Evolutionary conservation across 2,113 vertebrate species (phyloP).

Genomic region (Porphyrio hochstetteri): DNA sequence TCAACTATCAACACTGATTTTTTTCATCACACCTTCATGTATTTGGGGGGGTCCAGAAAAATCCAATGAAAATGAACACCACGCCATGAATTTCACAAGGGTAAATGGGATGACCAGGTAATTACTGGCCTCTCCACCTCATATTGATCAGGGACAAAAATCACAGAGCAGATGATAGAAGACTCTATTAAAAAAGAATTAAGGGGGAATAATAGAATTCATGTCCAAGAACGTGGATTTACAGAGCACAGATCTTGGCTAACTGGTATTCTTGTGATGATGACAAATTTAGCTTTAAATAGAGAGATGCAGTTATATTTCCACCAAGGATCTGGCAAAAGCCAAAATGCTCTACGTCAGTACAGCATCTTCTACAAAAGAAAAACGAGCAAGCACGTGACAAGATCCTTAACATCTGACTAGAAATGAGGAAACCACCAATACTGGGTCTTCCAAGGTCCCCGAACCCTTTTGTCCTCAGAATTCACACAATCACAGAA

Average conservation of each 20-base stretch:
- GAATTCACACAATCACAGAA: background rate
- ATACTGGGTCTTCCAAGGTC: background rate
- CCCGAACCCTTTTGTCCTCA: background rate
- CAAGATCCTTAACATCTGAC: background rate
- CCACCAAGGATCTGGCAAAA: background rate
- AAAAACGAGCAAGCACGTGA: accelerated
- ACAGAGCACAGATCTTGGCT: background rate
- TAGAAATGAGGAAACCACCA: background rate
- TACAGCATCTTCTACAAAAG: too few relatives aligned
- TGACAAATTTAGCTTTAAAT: background rate
- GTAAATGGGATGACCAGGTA: background rate
- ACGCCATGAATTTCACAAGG: background rate
- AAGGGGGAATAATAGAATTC: background rate
- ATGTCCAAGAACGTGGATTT: background rate
- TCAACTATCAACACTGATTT: background rate
- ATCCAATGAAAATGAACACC: background rate
- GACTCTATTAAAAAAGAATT: constrained; percentile 38
- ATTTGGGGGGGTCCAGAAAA: background rate
- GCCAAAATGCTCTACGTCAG: background rate
- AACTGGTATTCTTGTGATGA: background rate
- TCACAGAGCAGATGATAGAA: background rate
- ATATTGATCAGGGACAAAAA: background rate
- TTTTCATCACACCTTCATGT: background rate
- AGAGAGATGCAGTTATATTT: background rate
- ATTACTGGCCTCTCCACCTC: constrained; percentile 21